A percentile compares a stretch with the other conserved stretches of the same genome.
Conservation (phyloP, 1,140 invertebrate genomes). For the Zaprionus africanus region DNA sequence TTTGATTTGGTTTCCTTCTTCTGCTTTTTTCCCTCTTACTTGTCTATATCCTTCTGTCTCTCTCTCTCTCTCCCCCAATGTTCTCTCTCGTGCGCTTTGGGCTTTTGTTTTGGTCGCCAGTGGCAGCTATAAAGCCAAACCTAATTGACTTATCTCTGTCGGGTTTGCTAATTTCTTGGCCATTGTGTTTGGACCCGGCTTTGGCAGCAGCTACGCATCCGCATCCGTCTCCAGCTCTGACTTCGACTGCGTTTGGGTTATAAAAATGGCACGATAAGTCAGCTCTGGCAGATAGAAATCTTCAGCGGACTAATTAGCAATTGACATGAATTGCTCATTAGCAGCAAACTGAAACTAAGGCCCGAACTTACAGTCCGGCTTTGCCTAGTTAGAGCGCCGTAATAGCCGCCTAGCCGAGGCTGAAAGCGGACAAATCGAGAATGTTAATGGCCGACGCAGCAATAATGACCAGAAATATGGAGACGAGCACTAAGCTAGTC, state of each 20-base stretch:
- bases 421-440: conserved; percentile 29
- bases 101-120: conserved; percentile 60
- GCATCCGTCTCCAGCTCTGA: not conserved
- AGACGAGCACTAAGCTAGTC: not conserved
- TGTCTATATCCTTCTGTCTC: not conserved
- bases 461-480: conserved; percentile 14
- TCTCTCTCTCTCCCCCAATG: not conserved
- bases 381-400: not conserved
- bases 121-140: conserved; percentile 81
- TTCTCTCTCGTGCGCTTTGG: conserved; percentile 17
- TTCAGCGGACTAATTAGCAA: conserved; percentile 82
- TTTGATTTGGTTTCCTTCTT: conserved; percentile 78
- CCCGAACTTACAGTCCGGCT: conserved; percentile 56
- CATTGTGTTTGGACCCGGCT: conserved; percentile 62
- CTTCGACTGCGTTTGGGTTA: conserved; percentile 50
- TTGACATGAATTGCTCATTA: conserved; percentile 84
- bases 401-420: conserved; percentile 5
- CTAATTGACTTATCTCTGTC: conserved; percentile 83
- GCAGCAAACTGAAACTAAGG: conserved; percentile 80
- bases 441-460: conserved; percentile 29
- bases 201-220: not conserved
- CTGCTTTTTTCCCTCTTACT: conserved; percentile 12
- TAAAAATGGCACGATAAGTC: conserved; percentile 80
- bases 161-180: conserved; percentile 81
- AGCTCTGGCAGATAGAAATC: conserved; percentile 77